Conservation (phyloP, 2,888 invertebrate species). For the Melitaea athalia region DNA sequence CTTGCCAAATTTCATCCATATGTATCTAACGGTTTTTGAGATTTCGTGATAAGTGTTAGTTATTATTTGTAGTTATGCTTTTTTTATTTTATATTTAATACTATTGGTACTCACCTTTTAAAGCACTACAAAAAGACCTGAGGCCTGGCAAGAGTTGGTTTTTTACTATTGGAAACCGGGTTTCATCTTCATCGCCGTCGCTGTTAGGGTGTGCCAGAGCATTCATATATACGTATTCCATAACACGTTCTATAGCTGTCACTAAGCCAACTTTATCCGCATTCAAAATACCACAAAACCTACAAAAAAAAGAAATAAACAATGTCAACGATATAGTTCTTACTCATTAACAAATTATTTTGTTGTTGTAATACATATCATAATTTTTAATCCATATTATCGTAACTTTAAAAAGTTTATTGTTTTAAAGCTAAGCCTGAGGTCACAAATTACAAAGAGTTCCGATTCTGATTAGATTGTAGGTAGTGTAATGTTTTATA, state of each 20-base stretch:
- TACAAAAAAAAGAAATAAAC: constrained; percentile 43
- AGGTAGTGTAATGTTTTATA: no score
- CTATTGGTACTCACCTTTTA: constrained; percentile 83
- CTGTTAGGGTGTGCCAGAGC: constrained; percentile 90
- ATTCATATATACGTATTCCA: constrained; percentile 95
- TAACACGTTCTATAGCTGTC: constrained; percentile 92
- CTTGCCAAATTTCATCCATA: no score
- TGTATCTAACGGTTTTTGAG: no score
- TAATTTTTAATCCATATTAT: no score
- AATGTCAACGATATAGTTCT: not conserved
- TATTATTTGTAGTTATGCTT: not conserved
- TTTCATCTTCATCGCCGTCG: constrained; percentile 91
- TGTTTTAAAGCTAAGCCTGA: no score
- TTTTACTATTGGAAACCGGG: constrained; percentile 90
- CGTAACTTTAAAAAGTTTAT: no score
- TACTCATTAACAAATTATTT: no score
- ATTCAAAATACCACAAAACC: constrained; percentile 91
- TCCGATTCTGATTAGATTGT: no score
- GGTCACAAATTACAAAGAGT: no score
- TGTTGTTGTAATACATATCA: no score
- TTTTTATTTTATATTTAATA: not conserved
- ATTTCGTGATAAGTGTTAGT: not conserved
- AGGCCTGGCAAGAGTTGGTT: constrained; percentile 91
- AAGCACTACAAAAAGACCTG: constrained; percentile 93
- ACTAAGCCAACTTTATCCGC: constrained; percentile 90